Base-by-base conservation (phyloP, 2,113 vertebrate genomes). In the Leuciscus idus region DNA sequence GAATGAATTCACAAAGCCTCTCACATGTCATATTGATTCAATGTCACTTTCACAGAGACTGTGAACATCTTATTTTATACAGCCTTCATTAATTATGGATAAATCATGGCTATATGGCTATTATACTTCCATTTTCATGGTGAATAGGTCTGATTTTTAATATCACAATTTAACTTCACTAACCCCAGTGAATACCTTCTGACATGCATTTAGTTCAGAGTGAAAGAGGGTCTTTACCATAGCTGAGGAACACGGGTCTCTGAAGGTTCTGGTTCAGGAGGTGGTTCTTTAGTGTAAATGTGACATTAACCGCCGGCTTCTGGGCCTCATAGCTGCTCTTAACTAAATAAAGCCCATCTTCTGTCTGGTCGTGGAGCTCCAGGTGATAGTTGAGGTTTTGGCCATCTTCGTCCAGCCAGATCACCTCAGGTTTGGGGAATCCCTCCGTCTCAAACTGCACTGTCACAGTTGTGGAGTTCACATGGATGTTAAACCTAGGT, bases 391-490 rank as follows among this genome's bases (percentile, higher is more conserved):
- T 61, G 3, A 91, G 82, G 43, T 74, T 77, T 8, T 84, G 62
- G 11, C 84, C 89, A 2, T 73, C 0, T 21, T 50, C 30, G 2
- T 81, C 81, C 0, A 70, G 46, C 91, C 91, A 92, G 19, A n/a
- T 36, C 6, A 92, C 84, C 52, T 89, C 87, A 21, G 91, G 84
- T 57, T 85, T 77, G 15, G 91, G 91, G 74, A 89, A 92, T 2
- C 91, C 91, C 23, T 88, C 77, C 0, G 86, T 78, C 77, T 90
- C 86, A 17, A 87, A 91, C 13, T 13, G 62, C 28, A 92, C 48
- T 0, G 30, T 86, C 2, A 87, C 7, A 2, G 10, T 43, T 2
- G 46, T 43, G 21, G 15, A 3, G 28, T 55, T 84, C 1, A 52
- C 4, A 28, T 50, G 62, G 43, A 92, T 80, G 62, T 70, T 88